Evolutionary conservation across 2,888 invertebrate species (phyloP).

Genomic region (Dasypolia templi): DNA sequence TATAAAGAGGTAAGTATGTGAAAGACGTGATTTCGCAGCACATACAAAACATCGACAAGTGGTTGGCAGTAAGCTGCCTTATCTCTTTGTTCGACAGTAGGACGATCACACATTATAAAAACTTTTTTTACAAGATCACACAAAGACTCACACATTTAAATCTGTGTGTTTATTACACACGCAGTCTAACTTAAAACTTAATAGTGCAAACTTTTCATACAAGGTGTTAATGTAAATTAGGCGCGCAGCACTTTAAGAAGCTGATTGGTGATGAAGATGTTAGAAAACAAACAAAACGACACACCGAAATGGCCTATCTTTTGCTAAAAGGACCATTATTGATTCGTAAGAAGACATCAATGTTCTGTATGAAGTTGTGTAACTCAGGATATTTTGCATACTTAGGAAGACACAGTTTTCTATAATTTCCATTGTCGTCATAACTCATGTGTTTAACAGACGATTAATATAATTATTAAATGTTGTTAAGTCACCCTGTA

Average conservation of each 20-base stretch:
- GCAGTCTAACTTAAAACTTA: conserved; percentile 4
- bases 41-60: neutral
- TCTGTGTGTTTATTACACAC: neutral
- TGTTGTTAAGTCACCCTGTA: neutral
- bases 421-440: neutral
- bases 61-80: neutral
- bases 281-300: neutral
- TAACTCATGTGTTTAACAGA: neutral
- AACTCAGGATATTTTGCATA: too few relatives aligned
- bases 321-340: neutral
- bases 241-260: neutral
- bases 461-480: neutral
- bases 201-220: conserved; percentile 27
- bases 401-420: neutral
- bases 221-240: conserved; percentile 6
- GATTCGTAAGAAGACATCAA: too few relatives aligned
- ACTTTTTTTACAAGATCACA: conserved; percentile 27
- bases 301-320: neutral
- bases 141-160: neutral
- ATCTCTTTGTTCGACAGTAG: conserved; percentile 15
- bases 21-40: neutral
- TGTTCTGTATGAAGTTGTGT: too few relatives aligned
- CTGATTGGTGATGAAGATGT: neutral
- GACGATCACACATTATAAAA: conserved; percentile 32
- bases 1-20: neutral